These are phyloP conservation scores for Colletes gigas DNA, from an alignment of 1,140 invertebrate genomes.

Conservation along the genomic window DNA sequence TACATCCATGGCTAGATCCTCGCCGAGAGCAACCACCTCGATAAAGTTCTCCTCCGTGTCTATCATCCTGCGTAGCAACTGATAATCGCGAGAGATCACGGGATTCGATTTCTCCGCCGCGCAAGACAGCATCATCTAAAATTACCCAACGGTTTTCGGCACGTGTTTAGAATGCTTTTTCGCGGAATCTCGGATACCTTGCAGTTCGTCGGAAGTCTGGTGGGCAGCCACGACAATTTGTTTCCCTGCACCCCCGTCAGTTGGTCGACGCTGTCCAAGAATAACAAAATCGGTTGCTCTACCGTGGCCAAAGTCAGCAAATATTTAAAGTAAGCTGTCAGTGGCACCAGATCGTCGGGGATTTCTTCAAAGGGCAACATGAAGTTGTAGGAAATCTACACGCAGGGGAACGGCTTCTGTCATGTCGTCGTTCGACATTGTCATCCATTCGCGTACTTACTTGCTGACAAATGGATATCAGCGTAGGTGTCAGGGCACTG, in stretches of 20 bases:
- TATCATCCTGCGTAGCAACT: slow-evolving; percentile 93
- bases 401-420: neutral
- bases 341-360: slow-evolving; percentile 96
- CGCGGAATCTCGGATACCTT: slow-evolving; percentile 84
- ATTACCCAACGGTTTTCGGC: neutral
- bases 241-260: slow-evolving; percentile 97
- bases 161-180: too few relatives aligned
- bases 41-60: slow-evolving; percentile 95
- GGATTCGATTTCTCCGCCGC: slow-evolving; percentile 93
- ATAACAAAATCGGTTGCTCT: slow-evolving; percentile 92
- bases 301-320: slow-evolving; percentile 90
- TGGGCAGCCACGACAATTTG: slow-evolving; percentile 98
- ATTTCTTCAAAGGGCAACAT: slow-evolving; percentile 95
- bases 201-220: slow-evolving; percentile 92
- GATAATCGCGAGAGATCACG: slow-evolving; percentile 92
- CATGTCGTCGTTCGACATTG: neutral
- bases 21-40: slow-evolving; percentile 94
- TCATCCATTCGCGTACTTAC: slow-evolving; percentile 76
- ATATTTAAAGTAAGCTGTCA: slow-evolving; percentile 97
- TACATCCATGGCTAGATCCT: slow-evolving; percentile 96
- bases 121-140: slow-evolving; percentile 93
- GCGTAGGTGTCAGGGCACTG: slow-evolving; percentile 94
- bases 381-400: slow-evolving; percentile 96
- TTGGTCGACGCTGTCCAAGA: slow-evolving; percentile 96
- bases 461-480: slow-evolving; percentile 97